A percentile compares a stretch with the other conserved stretches of the same genome.
Conservation (phyloP, 2,797 vertebrate genomes). For the Argentina silus region DNA sequence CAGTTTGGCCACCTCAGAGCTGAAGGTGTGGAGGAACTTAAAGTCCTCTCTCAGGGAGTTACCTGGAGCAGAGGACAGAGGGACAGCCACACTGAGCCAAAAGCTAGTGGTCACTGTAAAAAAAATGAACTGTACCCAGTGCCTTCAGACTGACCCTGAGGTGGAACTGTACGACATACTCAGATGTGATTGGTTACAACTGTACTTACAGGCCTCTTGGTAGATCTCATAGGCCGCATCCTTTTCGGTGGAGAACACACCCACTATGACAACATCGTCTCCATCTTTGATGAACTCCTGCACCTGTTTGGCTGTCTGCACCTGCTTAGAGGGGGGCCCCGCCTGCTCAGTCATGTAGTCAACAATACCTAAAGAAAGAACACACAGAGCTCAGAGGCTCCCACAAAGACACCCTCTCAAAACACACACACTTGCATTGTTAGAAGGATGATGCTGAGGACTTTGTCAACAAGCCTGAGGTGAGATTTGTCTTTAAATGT, state of each 20-base stretch:
- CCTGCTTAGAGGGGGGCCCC: conserved; percentile 92
- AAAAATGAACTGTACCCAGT: too few species aligned
- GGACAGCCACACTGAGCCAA: neutral
- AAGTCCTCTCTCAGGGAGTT: conserved; percentile 92
- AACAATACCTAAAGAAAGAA: conserved; percentile 84
- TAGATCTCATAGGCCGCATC: conserved; percentile 85
- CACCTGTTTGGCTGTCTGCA: conserved; percentile 87
- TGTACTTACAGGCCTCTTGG: conserved; percentile 88
- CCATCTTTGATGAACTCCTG: conserved; percentile 93
- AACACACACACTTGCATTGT: neutral
- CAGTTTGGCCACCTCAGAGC: conserved; percentile 82
- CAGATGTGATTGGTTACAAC: too few species aligned
- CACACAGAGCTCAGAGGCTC: too few species aligned
- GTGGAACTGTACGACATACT: too few species aligned
- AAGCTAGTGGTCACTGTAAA: neutral
- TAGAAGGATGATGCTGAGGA: too few species aligned
- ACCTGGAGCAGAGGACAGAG: conserved; percentile 69
- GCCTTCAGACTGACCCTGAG: too few species aligned
- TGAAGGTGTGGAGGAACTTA: conserved; percentile 92
- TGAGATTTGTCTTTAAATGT: too few species aligned
- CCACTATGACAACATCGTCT: conserved; percentile 89
- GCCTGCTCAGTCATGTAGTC: conserved; percentile 93
- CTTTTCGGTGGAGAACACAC: conserved; percentile 83
- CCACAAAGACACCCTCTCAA: too few species aligned
- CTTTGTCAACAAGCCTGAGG: too few species aligned